Base-by-base conservation (phyloP, 2,113 vertebrate genomes). In the Oreochromis spilurus region DNA sequence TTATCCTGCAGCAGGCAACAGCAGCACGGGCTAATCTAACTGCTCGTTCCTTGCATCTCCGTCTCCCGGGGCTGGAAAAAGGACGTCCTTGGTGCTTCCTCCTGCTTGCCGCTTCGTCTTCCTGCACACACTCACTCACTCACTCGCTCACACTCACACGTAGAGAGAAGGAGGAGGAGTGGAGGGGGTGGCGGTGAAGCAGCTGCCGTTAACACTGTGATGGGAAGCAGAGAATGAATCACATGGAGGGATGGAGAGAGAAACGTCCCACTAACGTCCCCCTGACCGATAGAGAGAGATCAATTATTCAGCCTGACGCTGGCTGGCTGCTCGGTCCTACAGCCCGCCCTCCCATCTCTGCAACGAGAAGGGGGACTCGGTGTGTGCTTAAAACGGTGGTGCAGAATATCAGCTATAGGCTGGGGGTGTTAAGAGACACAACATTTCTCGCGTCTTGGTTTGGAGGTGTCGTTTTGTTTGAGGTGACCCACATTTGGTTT, bases 51-150 rank as follows among this genome's bases (percentile, higher is more conserved):
- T 93, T 7, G 94, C 92, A 95, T 96, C 94, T 94, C 95, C 87
- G 84, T 92, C 89, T 95, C 94, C 89, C 77, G 81, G 92, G 82
- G 90, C 88, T 93, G 87, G 21, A 70, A 87, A 77, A 62, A 95
- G 95, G 95, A 95, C 95, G 96, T 96, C 95, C 95, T 96, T 96
- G 95, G 88, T 87, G 84, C 89, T 93, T 93, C 93, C 93, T 92
- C 81, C 85, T 91, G 86, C 65, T 86, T 72, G 52, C 83, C 65
- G 86, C 86, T 85, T 89, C 83, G 84, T 91, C 92, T 89, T 91
- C 85, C 87, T 91, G 83, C 92, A 89, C 86, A 90, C 92, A 86
- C 89, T 85, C 88, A 54, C 89, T 9, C 65, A 60, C 36, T 67
- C 65, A 70, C 60, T 58, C 65, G 43, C 60, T 58, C 70, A 31